Evolutionary conservation across 1,140 invertebrate genomes (phyloP).

Genomic region (Orchestia grillus): DNA sequence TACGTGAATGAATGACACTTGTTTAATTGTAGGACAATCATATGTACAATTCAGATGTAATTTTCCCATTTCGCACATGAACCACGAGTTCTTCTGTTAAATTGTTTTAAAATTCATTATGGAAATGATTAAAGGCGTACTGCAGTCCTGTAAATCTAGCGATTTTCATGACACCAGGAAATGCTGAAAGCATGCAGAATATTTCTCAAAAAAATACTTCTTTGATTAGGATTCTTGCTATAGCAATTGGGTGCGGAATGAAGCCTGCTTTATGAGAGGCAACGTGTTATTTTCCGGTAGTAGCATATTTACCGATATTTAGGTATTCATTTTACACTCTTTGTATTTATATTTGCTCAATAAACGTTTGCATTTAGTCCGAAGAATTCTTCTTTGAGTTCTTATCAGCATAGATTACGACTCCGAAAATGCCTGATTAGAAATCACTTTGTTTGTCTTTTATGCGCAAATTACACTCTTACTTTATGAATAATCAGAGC

Average conservation of each 20-base stretch:
- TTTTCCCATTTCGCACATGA: background rate
- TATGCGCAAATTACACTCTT: background rate
- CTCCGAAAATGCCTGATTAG: background rate
- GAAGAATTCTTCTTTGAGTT: background rate
- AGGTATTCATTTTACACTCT: background rate
- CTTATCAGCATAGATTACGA: background rate
- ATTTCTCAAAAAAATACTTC: background rate
- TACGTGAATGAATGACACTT: background rate
- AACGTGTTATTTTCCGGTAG: background rate
- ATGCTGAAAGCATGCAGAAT: background rate
- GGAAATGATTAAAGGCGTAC: background rate
- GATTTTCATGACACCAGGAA: background rate
- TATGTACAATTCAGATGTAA: background rate
- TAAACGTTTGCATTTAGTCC: background rate
- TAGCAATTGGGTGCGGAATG: background rate
- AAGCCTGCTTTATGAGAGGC: background rate
- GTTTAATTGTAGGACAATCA: background rate
- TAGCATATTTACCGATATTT: background rate
- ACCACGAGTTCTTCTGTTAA: background rate
- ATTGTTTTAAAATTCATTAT: background rate
- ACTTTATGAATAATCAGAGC: background rate
- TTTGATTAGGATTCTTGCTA: background rate
- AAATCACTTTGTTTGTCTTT: background rate
- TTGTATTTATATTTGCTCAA: background rate
- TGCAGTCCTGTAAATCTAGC: background rate